Percentiles rank a stretch among this genome's conserved stretches.
Conservation (phyloP, 2,797 vertebrate species). For the Rhadinocentrus ornatus region DNA sequence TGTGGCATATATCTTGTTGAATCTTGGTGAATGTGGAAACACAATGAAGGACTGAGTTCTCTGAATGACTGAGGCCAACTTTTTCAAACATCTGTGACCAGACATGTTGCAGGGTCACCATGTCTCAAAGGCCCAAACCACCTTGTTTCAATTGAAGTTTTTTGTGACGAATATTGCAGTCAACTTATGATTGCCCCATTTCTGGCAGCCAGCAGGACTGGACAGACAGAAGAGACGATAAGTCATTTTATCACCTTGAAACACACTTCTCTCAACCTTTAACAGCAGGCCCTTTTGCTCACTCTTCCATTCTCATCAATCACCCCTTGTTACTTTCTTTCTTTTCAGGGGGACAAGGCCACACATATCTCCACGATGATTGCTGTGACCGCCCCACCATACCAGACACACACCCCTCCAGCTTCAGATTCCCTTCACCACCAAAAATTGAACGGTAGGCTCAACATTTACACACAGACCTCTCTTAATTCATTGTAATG, state of each 20-base stretch:
- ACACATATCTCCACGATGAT: slow-evolving; percentile 76
- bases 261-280: slow-evolving; percentile 36
- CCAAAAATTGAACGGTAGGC: slow-evolving; percentile 78
- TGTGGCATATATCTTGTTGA: slow-evolving; percentile 56
- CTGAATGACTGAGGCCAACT: slow-evolving; percentile 41
- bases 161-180: slow-evolving; percentile 67
- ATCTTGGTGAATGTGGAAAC: slow-evolving; percentile 44
- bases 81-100: slow-evolving; percentile 57
- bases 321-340: slow-evolving; percentile 30
- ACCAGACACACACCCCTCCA: slow-evolving; percentile 73
- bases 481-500: slow-evolving; percentile 82
- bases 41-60: slow-evolving; percentile 38
- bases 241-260: slow-evolving; percentile 57
- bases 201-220: slow-evolving; percentile 50
- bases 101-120: slow-evolving; percentile 55
- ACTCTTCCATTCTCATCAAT: slow-evolving; percentile 58
- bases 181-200: slow-evolving; percentile 64
- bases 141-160: slow-evolving; percentile 70
- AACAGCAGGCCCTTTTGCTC: slow-evolving; percentile 32
- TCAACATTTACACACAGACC: slow-evolving; percentile 74
- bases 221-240: slow-evolving; percentile 52
- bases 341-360: slow-evolving; percentile 62
- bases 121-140: slow-evolving; percentile 57
- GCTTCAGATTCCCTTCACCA: slow-evolving; percentile 69
- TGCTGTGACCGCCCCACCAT: slow-evolving; percentile 63